These are phyloP conservation scores for Ceryle rudis DNA, from an alignment of 2,797 vertebrate species.

Conservation along the genomic window DNA sequence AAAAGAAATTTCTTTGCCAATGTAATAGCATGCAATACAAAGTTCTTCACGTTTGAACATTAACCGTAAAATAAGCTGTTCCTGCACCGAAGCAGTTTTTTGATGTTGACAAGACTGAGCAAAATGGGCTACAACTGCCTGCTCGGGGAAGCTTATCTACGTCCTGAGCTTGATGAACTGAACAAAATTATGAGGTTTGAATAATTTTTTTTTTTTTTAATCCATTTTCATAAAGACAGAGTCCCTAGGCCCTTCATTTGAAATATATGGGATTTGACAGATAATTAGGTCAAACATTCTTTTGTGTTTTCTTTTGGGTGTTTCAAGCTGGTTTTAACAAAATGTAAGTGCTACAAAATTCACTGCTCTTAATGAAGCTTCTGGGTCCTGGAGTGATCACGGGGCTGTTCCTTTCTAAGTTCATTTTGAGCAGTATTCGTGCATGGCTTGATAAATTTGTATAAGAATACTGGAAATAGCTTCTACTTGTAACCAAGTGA, in stretches of 20 bases:
- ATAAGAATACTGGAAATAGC: conserved; percentile 15
- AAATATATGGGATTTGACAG: conserved; percentile 27
- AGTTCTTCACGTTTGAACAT: neutral
- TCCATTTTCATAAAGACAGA: neutral
- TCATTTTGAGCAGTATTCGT: neutral
- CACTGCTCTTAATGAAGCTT: neutral
- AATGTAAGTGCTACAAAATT: neutral
- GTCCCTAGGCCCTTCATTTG: neutral
- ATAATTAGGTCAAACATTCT: conserved; percentile 42
- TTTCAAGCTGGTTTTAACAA: conserved; percentile 38
- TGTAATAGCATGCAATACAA: neutral
- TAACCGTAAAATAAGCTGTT: neutral
- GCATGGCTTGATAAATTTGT: neutral
- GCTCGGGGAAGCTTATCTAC: neutral
- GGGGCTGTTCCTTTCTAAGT: neutral
- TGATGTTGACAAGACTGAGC: neutral
- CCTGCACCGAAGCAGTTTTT: neutral
- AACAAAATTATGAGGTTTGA: neutral
- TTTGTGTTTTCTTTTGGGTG: conserved; percentile 16
- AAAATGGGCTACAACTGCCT: neutral
- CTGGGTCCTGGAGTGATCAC: neutral
- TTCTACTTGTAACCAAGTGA: neutral
- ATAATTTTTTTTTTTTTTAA: neutral
- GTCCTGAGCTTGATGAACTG: neutral
- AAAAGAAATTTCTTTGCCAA: neutral